Conservation (phyloP, 2,888 invertebrate genomes). For the Steromphala cineraria region DNA sequence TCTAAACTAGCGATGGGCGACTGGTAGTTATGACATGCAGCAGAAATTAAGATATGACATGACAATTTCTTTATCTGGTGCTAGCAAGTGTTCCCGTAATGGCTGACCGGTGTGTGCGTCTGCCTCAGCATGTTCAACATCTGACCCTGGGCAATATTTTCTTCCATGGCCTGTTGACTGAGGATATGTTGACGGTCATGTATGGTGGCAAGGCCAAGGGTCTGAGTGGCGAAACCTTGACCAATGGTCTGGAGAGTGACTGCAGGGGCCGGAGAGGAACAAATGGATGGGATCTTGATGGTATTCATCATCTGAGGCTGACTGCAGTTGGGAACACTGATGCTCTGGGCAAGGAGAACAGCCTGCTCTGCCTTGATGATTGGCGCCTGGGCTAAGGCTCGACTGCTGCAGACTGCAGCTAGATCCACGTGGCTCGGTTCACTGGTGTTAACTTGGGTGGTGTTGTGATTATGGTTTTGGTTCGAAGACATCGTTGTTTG, state of each 20-base stretch:
- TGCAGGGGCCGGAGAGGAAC: not conserved
- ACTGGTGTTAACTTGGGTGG: not conserved
- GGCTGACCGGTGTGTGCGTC: constrained; percentile 7
- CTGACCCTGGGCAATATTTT: not conserved
- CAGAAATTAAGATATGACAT: too few species aligned
- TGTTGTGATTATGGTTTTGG: constrained; percentile 13
- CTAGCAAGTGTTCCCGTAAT: constrained; percentile 9
- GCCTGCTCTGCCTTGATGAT: constrained; percentile 11
- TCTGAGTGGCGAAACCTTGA: not conserved
- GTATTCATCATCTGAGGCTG: constrained; percentile 14
- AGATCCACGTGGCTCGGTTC: not conserved
- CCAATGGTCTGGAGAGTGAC: not conserved
- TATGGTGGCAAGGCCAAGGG: not conserved
- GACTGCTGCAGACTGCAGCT: not conserved
- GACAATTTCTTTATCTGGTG: too few species aligned
- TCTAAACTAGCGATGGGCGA: too few species aligned
- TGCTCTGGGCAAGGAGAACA: constrained; percentile 3
- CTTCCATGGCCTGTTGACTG: not conserved
- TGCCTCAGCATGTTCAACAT: constrained; percentile 11
- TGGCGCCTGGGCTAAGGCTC: not conserved
- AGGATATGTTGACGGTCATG: not conserved
- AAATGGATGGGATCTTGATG: not conserved
- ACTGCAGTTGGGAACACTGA: constrained; percentile 5
- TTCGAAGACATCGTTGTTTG: not conserved
- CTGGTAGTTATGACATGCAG: too few species aligned